Base-by-base conservation (phyloP, 2,888 invertebrate species). In the Drosophila antonietae region DNA sequence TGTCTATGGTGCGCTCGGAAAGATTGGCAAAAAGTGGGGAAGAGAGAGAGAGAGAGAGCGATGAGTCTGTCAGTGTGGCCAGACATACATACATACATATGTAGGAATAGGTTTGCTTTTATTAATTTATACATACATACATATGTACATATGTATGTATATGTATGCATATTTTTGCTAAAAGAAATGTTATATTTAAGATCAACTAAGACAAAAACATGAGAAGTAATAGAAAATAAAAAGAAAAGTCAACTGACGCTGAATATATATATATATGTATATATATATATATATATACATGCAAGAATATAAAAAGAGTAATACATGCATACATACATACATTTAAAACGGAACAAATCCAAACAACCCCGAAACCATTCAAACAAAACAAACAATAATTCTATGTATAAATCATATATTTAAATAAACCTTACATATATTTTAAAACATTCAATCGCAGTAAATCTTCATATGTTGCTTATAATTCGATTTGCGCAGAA, bases 401-500 rank as follows among this genome's bases (percentile, higher is more conserved):
- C 60, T 70, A 81, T 78, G 79, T 81, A 83, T 80, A 83, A 88
- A 85, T 72, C 84, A 75, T 88, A 87, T 88, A 90, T 86, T 88
- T 86, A 88, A 90, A 86, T 86, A 85, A 90, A 86, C 75, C 86
- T 75, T 75, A 51, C 35, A 51, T 51, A 80, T 78, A 82, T 83
- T 79, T 74, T 59, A 78, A 80, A 70, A 71, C 35, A 49, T 12
- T 70, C 18, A 69, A 43, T 69, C 71, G 23, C 31, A 53, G 52
- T 84, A 88, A 44, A 88, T 69, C 67, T 86, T 91, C 52, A 90
- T 56, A 56, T 91, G 92, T 41, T 90, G 90, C n/a, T 80, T 88
- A 55, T 83, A 90, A 55, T 88, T 90, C 51, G 89, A 88, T 59
- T 84, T 90, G 15, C 90, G 83, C 39, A 84, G 67, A 59, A 91